Evolutionary conservation across 2,797 vertebrate genomes (phyloP).

Genomic region (Crocodylus rhombifer): DNA sequence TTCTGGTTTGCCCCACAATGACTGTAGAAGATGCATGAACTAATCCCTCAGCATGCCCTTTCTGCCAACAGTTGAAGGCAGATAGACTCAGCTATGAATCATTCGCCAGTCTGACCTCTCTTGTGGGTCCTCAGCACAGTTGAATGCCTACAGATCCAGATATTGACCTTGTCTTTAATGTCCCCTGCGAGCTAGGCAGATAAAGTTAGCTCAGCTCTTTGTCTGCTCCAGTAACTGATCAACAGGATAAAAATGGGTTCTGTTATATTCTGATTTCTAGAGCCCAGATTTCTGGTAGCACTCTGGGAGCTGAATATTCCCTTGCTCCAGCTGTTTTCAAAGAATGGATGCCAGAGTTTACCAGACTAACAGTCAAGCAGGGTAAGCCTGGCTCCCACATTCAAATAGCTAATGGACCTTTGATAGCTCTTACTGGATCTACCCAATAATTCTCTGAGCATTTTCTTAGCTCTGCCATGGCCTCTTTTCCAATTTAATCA

Average conservation of each 20-base stretch:
- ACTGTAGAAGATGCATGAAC: background rate
- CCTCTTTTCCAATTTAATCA: too few species aligned
- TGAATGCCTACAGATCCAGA: background rate
- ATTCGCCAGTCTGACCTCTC: background rate
- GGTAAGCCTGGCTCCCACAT: too few species aligned
- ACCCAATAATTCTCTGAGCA: too few species aligned
- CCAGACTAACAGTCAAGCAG: too few species aligned
- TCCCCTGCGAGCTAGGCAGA: background rate
- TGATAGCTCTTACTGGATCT: too few species aligned
- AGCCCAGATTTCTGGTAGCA: too few species aligned
- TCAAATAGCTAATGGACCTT: too few species aligned
- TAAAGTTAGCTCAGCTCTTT: background rate
- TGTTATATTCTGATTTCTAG: background rate
- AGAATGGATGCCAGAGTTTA: too few species aligned
- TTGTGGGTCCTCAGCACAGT: background rate
- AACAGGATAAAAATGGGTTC: background rate
- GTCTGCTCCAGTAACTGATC: background rate
- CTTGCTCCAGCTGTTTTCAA: too few species aligned
- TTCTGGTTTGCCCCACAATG: background rate
- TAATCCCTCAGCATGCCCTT: background rate
- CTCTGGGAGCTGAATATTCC: background rate
- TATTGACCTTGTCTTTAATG: background rate
- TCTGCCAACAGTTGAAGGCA: background rate
- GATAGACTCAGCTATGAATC: background rate
- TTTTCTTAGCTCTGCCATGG: too few species aligned